Evolutionary conservation across 1,140 invertebrate genomes (phyloP).

Genomic region (honey bee (Apis mellifera)): DNA sequence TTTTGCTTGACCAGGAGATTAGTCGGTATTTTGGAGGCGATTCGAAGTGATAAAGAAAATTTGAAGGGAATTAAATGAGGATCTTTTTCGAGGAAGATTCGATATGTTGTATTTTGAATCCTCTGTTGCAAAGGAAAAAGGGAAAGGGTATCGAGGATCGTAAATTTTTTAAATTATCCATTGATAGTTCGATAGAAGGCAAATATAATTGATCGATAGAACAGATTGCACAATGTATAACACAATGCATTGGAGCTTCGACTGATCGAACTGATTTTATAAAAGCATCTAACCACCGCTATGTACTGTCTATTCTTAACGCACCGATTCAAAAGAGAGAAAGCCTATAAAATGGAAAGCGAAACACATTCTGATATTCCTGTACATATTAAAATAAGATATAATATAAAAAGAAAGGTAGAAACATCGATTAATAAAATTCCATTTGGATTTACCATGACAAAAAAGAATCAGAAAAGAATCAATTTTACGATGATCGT

Average conservation of each 20-base stretch:
- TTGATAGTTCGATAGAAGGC: background rate
- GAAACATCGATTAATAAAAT: background rate
- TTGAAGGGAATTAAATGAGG: background rate
- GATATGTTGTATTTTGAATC: background rate
- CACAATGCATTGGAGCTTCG: background rate
- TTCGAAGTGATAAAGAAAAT: background rate
- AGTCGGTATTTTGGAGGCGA: too few species aligned
- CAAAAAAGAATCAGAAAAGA: too few species aligned
- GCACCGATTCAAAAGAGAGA: background rate
- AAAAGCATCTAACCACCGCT: background rate
- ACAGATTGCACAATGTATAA: background rate
- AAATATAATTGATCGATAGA: background rate
- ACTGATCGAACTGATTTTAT: conserved; percentile 4
- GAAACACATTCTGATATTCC: background rate
- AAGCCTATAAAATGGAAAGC: background rate
- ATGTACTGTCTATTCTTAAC: conserved; percentile 3
- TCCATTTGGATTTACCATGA: background rate
- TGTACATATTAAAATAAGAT: too few species aligned
- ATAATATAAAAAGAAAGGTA: background rate
- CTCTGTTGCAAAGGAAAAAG: too few species aligned
- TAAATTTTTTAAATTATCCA: background rate
- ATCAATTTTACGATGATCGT: too few species aligned
- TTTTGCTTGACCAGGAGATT: too few species aligned
- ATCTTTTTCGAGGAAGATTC: background rate
- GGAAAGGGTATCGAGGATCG: too few species aligned